A percentile compares a stretch with the other conserved stretches of the same genome.
phyloP scores from a whole-genome alignment of 2,797 vertebrate genomes.

The Hoplostethus atlanticus region DNA sequence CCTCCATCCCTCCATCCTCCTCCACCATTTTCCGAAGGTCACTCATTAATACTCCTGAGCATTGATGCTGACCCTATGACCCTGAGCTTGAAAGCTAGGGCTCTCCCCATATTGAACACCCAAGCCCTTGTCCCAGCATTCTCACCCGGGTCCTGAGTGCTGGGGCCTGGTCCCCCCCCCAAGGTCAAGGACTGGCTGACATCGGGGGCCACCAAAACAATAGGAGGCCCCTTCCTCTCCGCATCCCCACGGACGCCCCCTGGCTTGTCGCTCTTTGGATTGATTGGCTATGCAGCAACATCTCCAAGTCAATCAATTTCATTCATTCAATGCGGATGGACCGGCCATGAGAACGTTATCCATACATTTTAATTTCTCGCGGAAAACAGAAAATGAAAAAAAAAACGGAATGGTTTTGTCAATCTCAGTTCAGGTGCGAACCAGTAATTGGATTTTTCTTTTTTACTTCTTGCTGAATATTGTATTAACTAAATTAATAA shows the following conservation, averaged over 20 bases:
- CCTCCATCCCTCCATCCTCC: slow-evolving; percentile 56
- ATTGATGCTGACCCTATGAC: slow-evolving; percentile 82
- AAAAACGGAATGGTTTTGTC: slow-evolving; percentile 50
- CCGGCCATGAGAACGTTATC: slow-evolving; percentile 62
- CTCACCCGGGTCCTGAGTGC: slow-evolving; percentile 56
- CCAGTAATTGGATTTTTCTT: slow-evolving; percentile 13
- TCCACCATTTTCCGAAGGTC: slow-evolving; percentile 84
- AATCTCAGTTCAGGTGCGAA: slow-evolving; percentile 49
- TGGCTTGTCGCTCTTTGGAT: slow-evolving; percentile 65
- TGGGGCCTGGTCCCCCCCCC: slow-evolving; percentile 50
- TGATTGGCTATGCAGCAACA: slow-evolving; percentile 79
- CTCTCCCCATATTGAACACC: slow-evolving; percentile 72
- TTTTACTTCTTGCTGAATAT: slow-evolving; percentile 32
- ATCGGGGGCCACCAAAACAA: slow-evolving; percentile 74
- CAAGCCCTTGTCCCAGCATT: slow-evolving; percentile 61
- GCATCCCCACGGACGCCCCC: slow-evolving; percentile 69
- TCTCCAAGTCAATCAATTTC: slow-evolving; percentile 82
- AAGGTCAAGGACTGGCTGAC: slow-evolving; percentile 86
- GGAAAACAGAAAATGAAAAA: slow-evolving; percentile 36
- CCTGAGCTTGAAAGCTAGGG: slow-evolving; percentile 78
- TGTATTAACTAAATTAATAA: slow-evolving; percentile 51
- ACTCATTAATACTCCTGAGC: slow-evolving; percentile 87
- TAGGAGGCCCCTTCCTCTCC: slow-evolving; percentile 69
- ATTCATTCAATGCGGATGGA: slow-evolving; percentile 74
- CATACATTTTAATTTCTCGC: slow-evolving; percentile 45